Evolutionary conservation across 2,113 vertebrate genomes (phyloP).

Genomic region (Cyanoramphus novaezelandiae): DNA sequence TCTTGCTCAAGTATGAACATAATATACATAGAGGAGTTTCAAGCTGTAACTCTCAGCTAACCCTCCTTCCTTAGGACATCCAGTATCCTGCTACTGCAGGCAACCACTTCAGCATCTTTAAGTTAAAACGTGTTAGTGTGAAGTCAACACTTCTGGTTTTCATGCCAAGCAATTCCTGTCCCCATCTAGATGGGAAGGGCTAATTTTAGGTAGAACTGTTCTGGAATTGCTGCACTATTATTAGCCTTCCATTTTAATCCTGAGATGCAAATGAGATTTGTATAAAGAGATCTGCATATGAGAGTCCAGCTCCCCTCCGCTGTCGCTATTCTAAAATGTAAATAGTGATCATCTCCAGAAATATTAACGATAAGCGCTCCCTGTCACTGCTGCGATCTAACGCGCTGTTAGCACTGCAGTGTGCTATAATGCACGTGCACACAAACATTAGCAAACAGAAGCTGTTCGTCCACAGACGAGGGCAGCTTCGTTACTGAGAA

Average conservation of each 20-base stretch:
- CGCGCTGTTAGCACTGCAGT: background rate
- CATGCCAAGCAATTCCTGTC: background rate
- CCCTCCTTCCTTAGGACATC: background rate
- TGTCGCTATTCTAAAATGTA: background rate
- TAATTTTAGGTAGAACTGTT: background rate
- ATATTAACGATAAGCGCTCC: background rate
- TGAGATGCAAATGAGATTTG: background rate
- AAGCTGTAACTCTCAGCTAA: background rate
- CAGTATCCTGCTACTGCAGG: background rate
- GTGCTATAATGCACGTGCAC: background rate
- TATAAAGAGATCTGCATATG: background rate
- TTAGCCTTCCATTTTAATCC: background rate
- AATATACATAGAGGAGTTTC: background rate
- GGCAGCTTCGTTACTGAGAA: background rate
- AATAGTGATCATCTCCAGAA: background rate
- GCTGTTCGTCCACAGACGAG: background rate
- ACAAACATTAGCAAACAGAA: background rate
- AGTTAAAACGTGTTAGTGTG: background rate
- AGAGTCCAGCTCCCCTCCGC: background rate
- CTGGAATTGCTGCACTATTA: background rate
- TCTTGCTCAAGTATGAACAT: background rate
- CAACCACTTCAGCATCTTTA: background rate
- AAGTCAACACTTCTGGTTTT: background rate
- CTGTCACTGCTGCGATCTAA: background rate
- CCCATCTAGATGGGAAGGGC: background rate